Evolutionary conservation across 2,797 vertebrate species (phyloP).

Genomic region (Anguilla obscura): DNA sequence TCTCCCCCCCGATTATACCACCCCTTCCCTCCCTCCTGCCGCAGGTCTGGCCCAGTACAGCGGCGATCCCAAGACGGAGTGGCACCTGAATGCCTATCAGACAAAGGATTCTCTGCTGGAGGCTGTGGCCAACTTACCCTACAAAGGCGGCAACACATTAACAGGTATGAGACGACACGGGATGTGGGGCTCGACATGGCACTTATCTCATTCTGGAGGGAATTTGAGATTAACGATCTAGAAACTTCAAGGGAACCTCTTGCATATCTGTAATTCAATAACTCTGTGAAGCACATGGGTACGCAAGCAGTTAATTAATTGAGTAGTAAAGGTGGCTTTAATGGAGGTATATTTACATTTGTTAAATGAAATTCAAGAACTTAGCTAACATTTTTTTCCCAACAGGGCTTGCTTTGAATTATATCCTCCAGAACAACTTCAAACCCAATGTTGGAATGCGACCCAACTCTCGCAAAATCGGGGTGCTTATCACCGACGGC

Average conservation of each 20-base stretch:
- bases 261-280: not conserved
- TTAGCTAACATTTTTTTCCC: not conserved
- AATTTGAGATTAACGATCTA: not conserved
- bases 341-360: slow-evolving; percentile 15
- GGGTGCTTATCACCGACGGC: slow-evolving; percentile 93
- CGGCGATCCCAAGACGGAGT: slow-evolving; percentile 96
- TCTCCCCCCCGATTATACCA: not conserved
- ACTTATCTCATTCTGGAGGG: not conserved
- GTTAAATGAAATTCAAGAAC: not conserved
- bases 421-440: slow-evolving; percentile 92
- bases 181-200: not conserved
- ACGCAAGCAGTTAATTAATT: not conserved
- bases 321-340: not conserved
- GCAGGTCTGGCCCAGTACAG: slow-evolving; percentile 96
- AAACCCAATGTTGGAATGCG: slow-evolving; percentile 86
- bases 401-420: slow-evolving; percentile 90
- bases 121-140: slow-evolving; percentile 90
- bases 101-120: slow-evolving; percentile 84
- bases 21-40: slow-evolving; percentile 7
- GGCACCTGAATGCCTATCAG: slow-evolving; percentile 86
- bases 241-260: not conserved
- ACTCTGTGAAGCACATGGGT: not conserved
- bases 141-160: slow-evolving; percentile 98
- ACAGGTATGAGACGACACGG: slow-evolving; percentile 75
- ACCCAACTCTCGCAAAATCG: slow-evolving; percentile 86